Percentiles rank a stretch among this genome's conserved stretches.
Conservation (phyloP, 2,888 invertebrate genomes). For the Taphrorychus bicolor region DNA sequence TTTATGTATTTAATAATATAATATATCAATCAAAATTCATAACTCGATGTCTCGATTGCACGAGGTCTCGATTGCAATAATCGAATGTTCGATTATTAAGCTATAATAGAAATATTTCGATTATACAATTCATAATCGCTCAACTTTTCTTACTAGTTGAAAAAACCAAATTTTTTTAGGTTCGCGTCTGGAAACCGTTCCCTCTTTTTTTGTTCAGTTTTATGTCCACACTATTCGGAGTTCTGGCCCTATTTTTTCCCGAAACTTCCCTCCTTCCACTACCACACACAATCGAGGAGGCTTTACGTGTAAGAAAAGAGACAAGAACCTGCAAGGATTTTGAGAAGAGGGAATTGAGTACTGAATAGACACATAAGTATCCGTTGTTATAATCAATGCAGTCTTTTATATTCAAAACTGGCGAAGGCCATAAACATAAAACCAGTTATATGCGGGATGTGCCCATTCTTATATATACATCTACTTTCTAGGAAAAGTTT, state of each 20-base stretch:
- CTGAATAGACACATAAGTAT: neutral
- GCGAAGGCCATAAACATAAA: constrained; percentile 13
- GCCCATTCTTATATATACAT: constrained; percentile 20
- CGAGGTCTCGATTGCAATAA: too few species aligned
- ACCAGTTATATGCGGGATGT: constrained; percentile 17
- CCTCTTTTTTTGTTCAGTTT: constrained; percentile 68
- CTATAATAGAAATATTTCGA: too few species aligned
- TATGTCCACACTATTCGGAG: constrained; percentile 65
- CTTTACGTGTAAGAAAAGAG: constrained; percentile 54
- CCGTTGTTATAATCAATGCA: constrained; percentile 10
- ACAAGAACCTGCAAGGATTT: too few species aligned
- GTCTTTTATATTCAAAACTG: constrained; percentile 24
- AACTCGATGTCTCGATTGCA: too few species aligned
- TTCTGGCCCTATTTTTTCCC: constrained; percentile 67
- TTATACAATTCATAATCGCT: too few species aligned
- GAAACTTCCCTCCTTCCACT: constrained; percentile 68
- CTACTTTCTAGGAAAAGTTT: constrained; percentile 23
- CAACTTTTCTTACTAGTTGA: too few species aligned
- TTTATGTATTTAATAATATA: too few species aligned
- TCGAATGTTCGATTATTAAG: too few species aligned
- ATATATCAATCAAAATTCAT: too few species aligned
- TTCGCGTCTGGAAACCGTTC: constrained; percentile 61
- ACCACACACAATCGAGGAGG: constrained; percentile 69
- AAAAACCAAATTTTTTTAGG: constrained; percentile 49
- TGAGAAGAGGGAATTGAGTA: too few species aligned